Conservation (phyloP, 1,140 invertebrate genomes). For the Acromyrmex heyeri region DNA sequence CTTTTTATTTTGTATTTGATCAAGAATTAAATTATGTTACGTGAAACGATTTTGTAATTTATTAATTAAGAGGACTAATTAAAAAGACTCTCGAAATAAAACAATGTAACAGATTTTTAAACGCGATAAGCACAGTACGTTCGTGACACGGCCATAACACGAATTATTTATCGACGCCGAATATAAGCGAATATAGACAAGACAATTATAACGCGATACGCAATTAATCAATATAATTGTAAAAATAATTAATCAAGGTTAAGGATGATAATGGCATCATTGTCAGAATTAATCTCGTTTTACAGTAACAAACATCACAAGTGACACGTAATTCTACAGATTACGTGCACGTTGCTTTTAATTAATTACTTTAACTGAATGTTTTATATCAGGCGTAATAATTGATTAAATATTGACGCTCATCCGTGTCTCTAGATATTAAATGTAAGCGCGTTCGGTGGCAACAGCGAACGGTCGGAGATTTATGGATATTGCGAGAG, state of each 20-base stretch:
- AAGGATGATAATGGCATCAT: background rate
- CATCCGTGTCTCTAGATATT: background rate
- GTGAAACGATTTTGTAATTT: background rate
- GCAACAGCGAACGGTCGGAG: background rate
- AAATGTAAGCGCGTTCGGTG: slow-evolving; percentile 11
- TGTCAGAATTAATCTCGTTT: background rate
- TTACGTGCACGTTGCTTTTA: background rate
- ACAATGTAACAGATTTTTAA: background rate
- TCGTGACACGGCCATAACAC: slow-evolving; percentile 2
- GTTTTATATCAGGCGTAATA: background rate
- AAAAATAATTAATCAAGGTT: slow-evolving; percentile 54
- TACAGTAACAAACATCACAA: no score
- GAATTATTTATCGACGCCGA: slow-evolving; percentile 52
- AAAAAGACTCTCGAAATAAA: background rate
- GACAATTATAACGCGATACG: slow-evolving; percentile 5
- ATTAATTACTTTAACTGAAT: slow-evolving; percentile 25
- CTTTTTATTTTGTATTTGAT: slow-evolving; percentile 9
- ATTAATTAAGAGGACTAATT: background rate
- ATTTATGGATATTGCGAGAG: slow-evolving; percentile 12
- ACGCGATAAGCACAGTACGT: background rate
- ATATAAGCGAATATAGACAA: slow-evolving; percentile 46
- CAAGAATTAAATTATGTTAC: slow-evolving; percentile 16
- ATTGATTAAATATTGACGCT: slow-evolving; percentile 5
- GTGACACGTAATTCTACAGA: background rate
- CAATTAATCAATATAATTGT: slow-evolving; percentile 55